These are phyloP conservation scores for Resseliella maxima DNA, from an alignment of 2,888 invertebrate genomes.

Conservation along the genomic window DNA sequence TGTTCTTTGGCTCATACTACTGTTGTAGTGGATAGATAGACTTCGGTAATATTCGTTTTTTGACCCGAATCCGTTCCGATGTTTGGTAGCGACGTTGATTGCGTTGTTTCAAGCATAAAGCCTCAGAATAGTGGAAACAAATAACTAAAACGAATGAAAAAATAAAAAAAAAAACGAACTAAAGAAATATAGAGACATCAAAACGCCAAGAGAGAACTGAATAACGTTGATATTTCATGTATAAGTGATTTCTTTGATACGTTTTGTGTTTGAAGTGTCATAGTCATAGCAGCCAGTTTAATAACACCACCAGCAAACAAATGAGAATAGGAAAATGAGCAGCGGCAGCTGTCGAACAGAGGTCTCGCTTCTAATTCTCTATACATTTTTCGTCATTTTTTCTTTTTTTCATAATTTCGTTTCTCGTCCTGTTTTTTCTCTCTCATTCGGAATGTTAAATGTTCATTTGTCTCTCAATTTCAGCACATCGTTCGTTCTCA, in stretches of 20 bases:
- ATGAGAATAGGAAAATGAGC: not conserved
- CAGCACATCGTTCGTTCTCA: not conserved
- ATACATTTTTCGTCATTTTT: not conserved
- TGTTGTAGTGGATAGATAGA: not conserved
- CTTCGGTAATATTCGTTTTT: not conserved
- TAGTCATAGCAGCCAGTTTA: conserved; percentile 38
- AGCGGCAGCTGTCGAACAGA: not conserved
- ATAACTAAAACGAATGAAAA: conserved; percentile 1
- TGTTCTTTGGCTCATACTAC: not conserved
- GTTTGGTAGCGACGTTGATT: not conserved
- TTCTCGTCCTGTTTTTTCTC: not conserved
- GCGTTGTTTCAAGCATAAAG: conserved; percentile 26
- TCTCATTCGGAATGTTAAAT: too few relatives aligned
- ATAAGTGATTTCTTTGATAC: not conserved
- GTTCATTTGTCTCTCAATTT: too few relatives aligned
- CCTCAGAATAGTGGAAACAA: conserved; percentile 28
- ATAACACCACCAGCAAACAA: conserved; percentile 21
- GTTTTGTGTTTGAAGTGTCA: conserved; percentile 34
- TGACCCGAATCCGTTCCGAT: not conserved
- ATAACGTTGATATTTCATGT: not conserved
- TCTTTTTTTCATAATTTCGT: not conserved
- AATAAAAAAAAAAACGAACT: not conserved
- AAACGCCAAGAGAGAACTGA: not conserved
- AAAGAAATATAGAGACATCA: not conserved
- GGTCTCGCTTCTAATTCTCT: not conserved